These are phyloP conservation scores for Zonitis immaculata DNA, from an alignment of 2,888 invertebrate genomes.

Conservation along the genomic window DNA sequence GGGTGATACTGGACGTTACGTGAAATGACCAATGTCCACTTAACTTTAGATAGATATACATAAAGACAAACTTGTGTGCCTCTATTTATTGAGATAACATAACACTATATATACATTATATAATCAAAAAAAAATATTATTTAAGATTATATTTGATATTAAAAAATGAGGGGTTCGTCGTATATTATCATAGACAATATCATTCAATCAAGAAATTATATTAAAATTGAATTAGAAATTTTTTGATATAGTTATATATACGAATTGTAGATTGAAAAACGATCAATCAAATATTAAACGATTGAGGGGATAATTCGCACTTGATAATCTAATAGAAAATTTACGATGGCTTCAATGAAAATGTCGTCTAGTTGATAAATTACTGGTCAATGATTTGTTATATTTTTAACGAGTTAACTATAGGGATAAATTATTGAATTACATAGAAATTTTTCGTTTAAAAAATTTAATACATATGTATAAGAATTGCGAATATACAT, in stretches of 20 bases:
- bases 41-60: no score
- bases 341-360: slow-evolving; percentile 34
- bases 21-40: slow-evolving; percentile 44
- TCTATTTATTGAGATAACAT: slow-evolving; percentile 13
- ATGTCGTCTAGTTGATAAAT: slow-evolving; percentile 42
- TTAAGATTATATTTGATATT: background rate
- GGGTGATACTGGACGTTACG: slow-evolving; percentile 36
- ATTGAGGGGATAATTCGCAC: slow-evolving; percentile 21
- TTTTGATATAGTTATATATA: slow-evolving; percentile 25
- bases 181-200: slow-evolving; percentile 22
- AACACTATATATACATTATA: background rate
- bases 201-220: slow-evolving; percentile 24
- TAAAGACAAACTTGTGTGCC: background rate
- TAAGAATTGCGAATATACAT: no score
- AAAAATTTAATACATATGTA: no score
- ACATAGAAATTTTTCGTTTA: no score
- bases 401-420: slow-evolving; percentile 37
- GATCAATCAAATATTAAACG: slow-evolving; percentile 40
- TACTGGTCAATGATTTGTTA: slow-evolving; percentile 40
- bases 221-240: slow-evolving; percentile 29
- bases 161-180: background rate
- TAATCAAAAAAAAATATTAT: background rate
- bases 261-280: slow-evolving; percentile 35
- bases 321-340: slow-evolving; percentile 41
- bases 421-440: background rate